Base-by-base conservation (phyloP, 2,113 vertebrate genomes). In the Fulica atra region DNA sequence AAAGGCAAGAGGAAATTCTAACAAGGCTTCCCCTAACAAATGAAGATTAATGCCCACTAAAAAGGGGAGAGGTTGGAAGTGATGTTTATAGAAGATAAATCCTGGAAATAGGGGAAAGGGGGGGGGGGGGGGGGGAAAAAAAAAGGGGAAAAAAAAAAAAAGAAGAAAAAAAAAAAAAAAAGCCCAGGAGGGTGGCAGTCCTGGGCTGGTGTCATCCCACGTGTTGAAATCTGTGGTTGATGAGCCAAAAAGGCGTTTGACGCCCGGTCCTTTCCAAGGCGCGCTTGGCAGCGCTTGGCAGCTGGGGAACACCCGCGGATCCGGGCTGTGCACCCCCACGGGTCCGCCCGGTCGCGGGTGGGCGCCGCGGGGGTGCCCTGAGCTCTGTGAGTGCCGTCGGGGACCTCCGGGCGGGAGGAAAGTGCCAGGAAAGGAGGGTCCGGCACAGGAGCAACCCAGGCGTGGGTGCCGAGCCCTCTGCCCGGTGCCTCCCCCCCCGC, bases 11-110 rank as follows among this genome's bases (percentile, higher is more conserved):
- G 87, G 53, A 72, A 72, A 78, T 11, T 86, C 79, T 76, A 89
- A 56, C 96, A 72, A 42, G 60, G 15, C 18, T 23, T 51, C 59
- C 91, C 85, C 83, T 57, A 68, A 56, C 86, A 84, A 94, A 97
- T 80, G 88, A 85, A 94, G 92, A 94, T 94, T 44, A 88, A 96
- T 36, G 82, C 51, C 69, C 60, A 20, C 24, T 56, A 65, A 25
- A 63, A 74, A 86, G 40, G 60, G 33, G 74, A 81, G 78, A 46
- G 10, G 42, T 38, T 95, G n/a, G 51, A 76, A 94, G 63, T 35
- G 70, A 44, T 74, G 65, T 78, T 82, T 20, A 33, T 46, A 10
- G 57, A 71, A 26, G 69, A 19, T 29, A 85, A 97, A 87, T 13
- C 12, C 68, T 36, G 82, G 31, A 78, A 80, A 68, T 1, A 24